A percentile compares a stretch with the other conserved stretches of the same genome.
Evolutionary conservation across 1,140 invertebrate species (phyloP).

Genomic region (Drosophila setifemur): DNA sequence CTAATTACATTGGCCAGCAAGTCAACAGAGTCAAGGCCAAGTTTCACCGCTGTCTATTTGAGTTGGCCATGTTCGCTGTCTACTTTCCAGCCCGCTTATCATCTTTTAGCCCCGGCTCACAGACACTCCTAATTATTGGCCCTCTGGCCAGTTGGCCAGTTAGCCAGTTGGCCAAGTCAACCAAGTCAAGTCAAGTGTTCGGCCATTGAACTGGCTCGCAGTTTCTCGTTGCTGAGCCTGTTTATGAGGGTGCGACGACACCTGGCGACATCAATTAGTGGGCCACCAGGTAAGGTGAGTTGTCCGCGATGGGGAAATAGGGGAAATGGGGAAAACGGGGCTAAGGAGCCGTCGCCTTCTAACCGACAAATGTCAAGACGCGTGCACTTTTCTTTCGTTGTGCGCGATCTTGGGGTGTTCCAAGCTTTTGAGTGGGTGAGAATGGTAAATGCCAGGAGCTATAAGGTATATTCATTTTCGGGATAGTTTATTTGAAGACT

Average conservation of each 20-base stretch:
- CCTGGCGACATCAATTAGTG: conserved; percentile 49
- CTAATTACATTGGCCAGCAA: conserved; percentile 69
- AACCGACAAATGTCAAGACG: conserved; percentile 27
- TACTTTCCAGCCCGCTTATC: conserved; percentile 67
- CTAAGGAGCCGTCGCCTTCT: neutral
- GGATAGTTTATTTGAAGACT: too few relatives aligned
- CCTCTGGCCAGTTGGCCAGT: conserved; percentile 39
- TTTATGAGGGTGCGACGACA: conserved; percentile 37
- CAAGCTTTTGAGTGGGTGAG: neutral
- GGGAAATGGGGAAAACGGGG: too few relatives aligned
- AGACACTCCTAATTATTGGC: conserved; percentile 67
- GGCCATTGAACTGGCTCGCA: conserved; percentile 47
- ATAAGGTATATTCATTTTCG: neutral
- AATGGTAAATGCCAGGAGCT: too few relatives aligned
- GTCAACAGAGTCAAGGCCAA: conserved; percentile 36
- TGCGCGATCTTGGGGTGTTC: neutral
- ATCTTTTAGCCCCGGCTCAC: conserved; percentile 43
- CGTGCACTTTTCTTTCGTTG: neutral
- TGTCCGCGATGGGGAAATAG: neutral
- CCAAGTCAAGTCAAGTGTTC: neutral
- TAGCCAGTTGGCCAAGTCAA: too few relatives aligned
- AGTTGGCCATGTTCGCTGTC: conserved; percentile 51
- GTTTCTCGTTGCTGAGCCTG: neutral
- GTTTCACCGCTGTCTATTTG: conserved; percentile 28
- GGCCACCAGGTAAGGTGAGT: neutral